These are phyloP conservation scores for Brachionus manjavacas DNA, from an alignment of 1,140 invertebrate genomes.

Conservation along the genomic window DNA sequence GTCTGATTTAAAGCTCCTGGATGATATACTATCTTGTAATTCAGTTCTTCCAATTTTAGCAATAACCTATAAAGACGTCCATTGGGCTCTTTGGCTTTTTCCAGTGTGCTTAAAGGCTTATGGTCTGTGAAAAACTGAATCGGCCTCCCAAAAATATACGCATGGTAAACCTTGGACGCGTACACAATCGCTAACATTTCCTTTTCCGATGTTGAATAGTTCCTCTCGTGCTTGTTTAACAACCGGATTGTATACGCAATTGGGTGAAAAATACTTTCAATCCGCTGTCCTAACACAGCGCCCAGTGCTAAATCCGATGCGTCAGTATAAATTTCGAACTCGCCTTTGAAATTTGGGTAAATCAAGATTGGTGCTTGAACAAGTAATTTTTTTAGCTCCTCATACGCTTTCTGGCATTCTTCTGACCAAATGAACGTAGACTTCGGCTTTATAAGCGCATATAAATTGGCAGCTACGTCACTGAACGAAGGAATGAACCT, in stretches of 20 bases:
- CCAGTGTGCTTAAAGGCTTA: not conserved
- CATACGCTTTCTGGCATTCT: slow-evolving; percentile 49
- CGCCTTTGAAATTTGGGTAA: slow-evolving; percentile 2
- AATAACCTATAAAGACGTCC: not conserved
- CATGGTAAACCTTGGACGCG: not conserved
- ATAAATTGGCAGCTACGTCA: slow-evolving; percentile 50
- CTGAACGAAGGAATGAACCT: slow-evolving; percentile 46
- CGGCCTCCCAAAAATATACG: not conserved
- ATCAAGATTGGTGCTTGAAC: not conserved
- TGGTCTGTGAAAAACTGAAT: slow-evolving; percentile 1
- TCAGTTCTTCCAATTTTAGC: not conserved
- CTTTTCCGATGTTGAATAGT: slow-evolving; percentile 13
- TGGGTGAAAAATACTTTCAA: not conserved
- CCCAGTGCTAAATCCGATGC: not conserved
- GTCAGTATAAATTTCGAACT: not conserved
- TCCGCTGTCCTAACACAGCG: not conserved
- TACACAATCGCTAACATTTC: slow-evolving; percentile 16
- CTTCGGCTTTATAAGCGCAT: slow-evolving; percentile 48
- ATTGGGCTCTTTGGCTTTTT: not conserved
- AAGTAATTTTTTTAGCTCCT: slow-evolving; percentile 48
- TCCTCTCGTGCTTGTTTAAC: slow-evolving; percentile 6
- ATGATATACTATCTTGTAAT: slow-evolving; percentile 13
- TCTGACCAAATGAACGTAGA: slow-evolving; percentile 47
- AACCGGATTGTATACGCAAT: not conserved
- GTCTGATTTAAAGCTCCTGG: not conserved